A percentile compares a stretch with the other conserved stretches of the same genome.
These are phyloP conservation scores for Ophion obscuratus DNA, from an alignment of 2,888 invertebrate species.

Conservation along the genomic window DNA sequence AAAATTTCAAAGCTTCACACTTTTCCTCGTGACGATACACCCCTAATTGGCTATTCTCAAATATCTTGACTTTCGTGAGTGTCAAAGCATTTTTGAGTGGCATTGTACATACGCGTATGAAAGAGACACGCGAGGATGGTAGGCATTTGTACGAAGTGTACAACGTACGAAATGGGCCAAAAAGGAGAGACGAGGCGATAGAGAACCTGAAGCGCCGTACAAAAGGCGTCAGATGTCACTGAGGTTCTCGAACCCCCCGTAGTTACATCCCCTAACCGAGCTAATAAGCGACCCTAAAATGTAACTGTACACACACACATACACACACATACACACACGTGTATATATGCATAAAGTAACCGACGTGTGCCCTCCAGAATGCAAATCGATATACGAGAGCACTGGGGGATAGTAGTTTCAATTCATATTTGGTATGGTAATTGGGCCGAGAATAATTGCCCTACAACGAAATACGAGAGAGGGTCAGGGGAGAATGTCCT, in stretches of 20 bases:
- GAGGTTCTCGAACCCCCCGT: conserved; percentile 69
- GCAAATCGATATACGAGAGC: conserved; percentile 53
- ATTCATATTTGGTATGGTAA: conserved; percentile 83
- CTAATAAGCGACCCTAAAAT: conserved; percentile 82
- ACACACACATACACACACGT: conserved; percentile 2
- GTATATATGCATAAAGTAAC: conserved; percentile 43
- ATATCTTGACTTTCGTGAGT: conserved; percentile 13
- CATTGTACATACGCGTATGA: conserved; percentile 24
- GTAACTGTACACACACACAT: conserved; percentile 36
- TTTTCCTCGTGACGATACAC: neutral
- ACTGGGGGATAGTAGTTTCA: conserved; percentile 74
- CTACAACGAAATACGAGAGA: conserved; percentile 69
- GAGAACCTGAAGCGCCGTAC: conserved; percentile 68
- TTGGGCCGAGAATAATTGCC: conserved; percentile 81
- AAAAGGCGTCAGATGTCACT: conserved; percentile 77
- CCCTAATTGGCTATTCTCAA: conserved; percentile 22
- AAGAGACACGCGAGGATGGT: conserved; percentile 33
- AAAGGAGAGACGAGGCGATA: conserved; percentile 51
- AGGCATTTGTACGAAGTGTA: conserved; percentile 39
- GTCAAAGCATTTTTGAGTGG: conserved; percentile 19
- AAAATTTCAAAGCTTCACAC: neutral
- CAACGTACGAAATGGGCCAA: conserved; percentile 40
- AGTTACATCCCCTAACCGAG: conserved; percentile 77
- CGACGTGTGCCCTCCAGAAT: conserved; percentile 35
- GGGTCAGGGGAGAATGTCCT: conserved; percentile 62